Conservation (phyloP, 2,888 invertebrate genomes). For the Drosophila flavopinicola region DNA sequence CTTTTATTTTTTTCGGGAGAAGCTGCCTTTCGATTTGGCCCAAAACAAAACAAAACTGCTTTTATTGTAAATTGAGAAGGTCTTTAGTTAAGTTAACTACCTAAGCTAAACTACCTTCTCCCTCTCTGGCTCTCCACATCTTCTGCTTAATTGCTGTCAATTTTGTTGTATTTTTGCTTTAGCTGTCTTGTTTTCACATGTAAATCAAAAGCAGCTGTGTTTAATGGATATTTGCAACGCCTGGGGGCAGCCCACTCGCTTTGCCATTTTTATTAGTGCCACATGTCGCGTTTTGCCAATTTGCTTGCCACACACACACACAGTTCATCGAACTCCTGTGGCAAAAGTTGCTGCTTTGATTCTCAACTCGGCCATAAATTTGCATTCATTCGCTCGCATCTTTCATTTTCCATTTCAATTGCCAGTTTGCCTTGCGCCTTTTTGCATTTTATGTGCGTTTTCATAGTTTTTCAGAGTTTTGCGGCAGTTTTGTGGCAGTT, state of each 20-base stretch:
- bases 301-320: conserved; percentile 18
- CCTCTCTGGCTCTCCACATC: background rate
- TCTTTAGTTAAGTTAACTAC: conserved; percentile 27
- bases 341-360: conserved; percentile 39
- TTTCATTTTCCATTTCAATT: conserved; percentile 66
- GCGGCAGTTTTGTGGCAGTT: background rate
- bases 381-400: conserved; percentile 60
- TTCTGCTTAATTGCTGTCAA: conserved; percentile 56
- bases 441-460: conserved; percentile 15
- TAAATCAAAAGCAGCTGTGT: conserved; percentile 71
- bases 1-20: conserved; percentile 30
- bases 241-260: conserved; percentile 42
- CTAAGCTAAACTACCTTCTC: conserved; percentile 1
- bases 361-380: conserved; percentile 52
- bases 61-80: conserved; percentile 8
- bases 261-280: conserved; percentile 61
- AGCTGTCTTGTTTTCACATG: conserved; percentile 47
- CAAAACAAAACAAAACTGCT: conserved; percentile 1
- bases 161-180: no score
- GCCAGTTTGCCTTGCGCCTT: conserved; percentile 47
- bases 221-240: no score
- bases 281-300: conserved; percentile 65
- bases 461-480: conserved; percentile 39
- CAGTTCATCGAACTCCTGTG: conserved; percentile 53
- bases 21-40: conserved; percentile 59